Evolutionary conservation across 2,113 vertebrate genomes (phyloP), one percentile per base, ranked within the genome.

Genomic region (Oncorhynchus masou): DNA sequence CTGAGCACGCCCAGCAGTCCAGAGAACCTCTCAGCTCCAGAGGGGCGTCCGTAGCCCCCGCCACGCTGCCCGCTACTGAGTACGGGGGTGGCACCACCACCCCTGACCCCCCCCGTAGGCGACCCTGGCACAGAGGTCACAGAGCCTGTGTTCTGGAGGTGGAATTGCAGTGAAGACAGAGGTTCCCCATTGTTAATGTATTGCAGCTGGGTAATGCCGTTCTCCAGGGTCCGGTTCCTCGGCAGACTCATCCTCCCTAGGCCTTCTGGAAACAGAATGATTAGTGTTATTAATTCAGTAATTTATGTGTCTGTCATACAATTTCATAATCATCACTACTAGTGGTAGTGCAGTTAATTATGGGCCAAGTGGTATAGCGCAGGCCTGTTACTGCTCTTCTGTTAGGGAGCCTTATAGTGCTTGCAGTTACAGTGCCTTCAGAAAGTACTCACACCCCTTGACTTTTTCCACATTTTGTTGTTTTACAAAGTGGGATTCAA

Each of bases 1-100:
- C 95, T 0, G 96, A 96, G 29, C 96, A 97, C 0, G 96, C 96
- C 95, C 96, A 97, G 88, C 96, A 97, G 84, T 97, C 96, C 85
- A 97, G 86, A 5, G 96, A 94, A 25, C 93, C 93, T 8, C 96
- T 89, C 45, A 95, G 87, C 83, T 96, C 95, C 84, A 91, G 79
- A 0, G 92, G 79, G 13, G 79, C 59, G 20, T 90, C 86, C 0
- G 54, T 76, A 1, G 76, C 69, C 57, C 77, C 68, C 0, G 68
- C 84, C 12, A 88, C 87, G 7, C 64, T 84, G 48, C 78, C 81
- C 0, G 87, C 89, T 20, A 79, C 73, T 0, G 90, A 92, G 86
- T 95, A 95, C 0, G 94, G 93, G 5, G 93, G 94, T 0, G 95
- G 85, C 70, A 94, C 93, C 79, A 93, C 90, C 24, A 86, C 85